These are phyloP conservation scores for Stichodactyla helianthus DNA, from an alignment of 64 coral and sea anemone species.

Conservation along the genomic window DNA sequence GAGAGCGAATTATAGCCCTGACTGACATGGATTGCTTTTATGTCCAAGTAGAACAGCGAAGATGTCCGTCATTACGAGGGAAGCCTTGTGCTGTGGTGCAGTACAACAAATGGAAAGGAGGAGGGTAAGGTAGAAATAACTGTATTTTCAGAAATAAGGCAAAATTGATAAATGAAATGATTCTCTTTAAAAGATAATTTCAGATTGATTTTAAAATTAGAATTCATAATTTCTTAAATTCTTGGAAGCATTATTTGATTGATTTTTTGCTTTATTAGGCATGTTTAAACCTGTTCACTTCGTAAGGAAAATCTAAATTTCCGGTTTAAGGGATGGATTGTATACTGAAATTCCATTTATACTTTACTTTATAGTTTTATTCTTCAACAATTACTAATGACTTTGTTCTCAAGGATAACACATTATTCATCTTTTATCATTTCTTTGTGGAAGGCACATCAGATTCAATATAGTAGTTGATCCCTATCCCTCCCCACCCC, in stretches of 20 bases:
- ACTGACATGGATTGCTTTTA: constrained; percentile 99
- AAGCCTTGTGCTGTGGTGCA: constrained; percentile 97
- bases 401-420: too few relatives aligned
- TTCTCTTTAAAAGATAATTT: neutral
- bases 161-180: neutral
- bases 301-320: neutral
- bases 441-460: too few relatives aligned
- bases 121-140: constrained; percentile 41
- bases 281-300: neutral
- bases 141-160: neutral
- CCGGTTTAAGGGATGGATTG: neutral
- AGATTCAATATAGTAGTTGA: too few relatives aligned
- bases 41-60: constrained; percentile 93
- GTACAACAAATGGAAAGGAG: constrained; percentile 96
- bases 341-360: too few relatives aligned
- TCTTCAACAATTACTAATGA: too few relatives aligned
- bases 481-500: too few relatives aligned
- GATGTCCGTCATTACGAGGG: constrained; percentile 62
- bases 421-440: too few relatives aligned
- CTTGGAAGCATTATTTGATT: neutral
- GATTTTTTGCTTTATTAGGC: neutral
- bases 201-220: neutral
- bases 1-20: constrained; percentile 74
- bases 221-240: neutral
- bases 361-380: too few relatives aligned